These are phyloP conservation scores for Myripristis murdjan DNA, from an alignment of 2,797 vertebrate genomes.

Conservation along the genomic window DNA sequence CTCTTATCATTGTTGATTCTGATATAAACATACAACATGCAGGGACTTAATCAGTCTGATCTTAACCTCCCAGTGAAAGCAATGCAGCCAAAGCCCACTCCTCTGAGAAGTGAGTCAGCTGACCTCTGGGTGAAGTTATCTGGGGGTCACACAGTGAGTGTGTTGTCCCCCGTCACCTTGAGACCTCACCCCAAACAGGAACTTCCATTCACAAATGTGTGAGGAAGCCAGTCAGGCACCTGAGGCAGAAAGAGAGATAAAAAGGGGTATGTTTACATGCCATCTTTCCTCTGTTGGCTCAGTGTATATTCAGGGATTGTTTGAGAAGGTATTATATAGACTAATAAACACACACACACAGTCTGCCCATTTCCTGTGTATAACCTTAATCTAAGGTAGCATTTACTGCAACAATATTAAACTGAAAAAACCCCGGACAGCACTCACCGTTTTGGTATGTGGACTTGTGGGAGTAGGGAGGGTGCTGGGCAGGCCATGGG, in stretches of 20 bases:
- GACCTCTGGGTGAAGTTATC: not conserved
- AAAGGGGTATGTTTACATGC: slow-evolving; percentile 24
- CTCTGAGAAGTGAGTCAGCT: not conserved
- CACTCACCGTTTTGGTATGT: slow-evolving; percentile 74
- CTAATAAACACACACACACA: not conserved
- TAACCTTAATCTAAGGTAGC: no score
- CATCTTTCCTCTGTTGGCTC: slow-evolving; percentile 6
- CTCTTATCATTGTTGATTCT: no score
- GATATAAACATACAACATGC: not conserved
- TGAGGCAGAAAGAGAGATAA: slow-evolving; percentile 26
- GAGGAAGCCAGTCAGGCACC: slow-evolving; percentile 65
- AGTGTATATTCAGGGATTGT: not conserved
- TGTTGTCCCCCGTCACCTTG: not conserved
- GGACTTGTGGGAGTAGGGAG: slow-evolving; percentile 38
- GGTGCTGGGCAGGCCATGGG: slow-evolving; percentile 24
- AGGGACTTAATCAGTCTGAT: not conserved
- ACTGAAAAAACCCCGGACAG: not conserved
- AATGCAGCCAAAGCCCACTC: not conserved
- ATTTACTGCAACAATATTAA: not conserved
- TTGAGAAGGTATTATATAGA: not conserved
- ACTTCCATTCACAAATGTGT: slow-evolving; percentile 19
- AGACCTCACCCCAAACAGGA: slow-evolving; percentile 32
- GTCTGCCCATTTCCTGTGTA: not conserved
- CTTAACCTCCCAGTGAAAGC: slow-evolving; percentile 5
- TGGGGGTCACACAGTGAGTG: slow-evolving; percentile 1